Evolutionary conservation across 2,113 vertebrate genomes (phyloP), one percentile per base, ranked within the genome.

Genomic region (Sphaerodactylus townsendi): DNA sequence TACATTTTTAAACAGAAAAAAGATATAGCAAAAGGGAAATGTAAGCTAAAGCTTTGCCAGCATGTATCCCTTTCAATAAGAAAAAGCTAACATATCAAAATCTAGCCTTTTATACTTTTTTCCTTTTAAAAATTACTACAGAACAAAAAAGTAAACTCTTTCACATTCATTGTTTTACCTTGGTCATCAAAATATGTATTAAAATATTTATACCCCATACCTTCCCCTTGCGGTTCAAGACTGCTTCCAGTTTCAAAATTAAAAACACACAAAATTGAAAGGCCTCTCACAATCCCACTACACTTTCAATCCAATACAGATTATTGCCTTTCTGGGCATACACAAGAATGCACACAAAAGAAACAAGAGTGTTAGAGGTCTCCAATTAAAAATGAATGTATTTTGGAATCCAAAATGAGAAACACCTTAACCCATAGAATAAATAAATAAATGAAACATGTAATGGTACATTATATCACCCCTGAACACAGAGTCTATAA

Each of bases 1-100:
- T 13, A 28, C 2, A 81, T 80, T 56, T 79, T 39, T 28, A 69
- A 89, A 88, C 87, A 85, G 72, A 89, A 87, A 87, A 86, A 85
- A 85, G 79, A 69, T 0, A 77, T 3, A 5, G 25, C 48, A 66
- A 86, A 76, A 15, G 46, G 30, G 84, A 91, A 39, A 82, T 37
- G 68, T 90, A 68, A 46, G 79, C 0, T 1, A 33, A 46, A 81
- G 72, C 30, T 59, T 6, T 86, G 76, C n/a, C 8, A 62, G 48
- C 71, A 77, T n/a, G 5, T 39, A 46, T 53, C 79, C 48, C 71
- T 90, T 88, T 85, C 66, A 71, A n/a, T 44, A 41, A 82, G 77
- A 73, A 82, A 84, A 72, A 0, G 15, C 25, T 59, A 46, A 13
- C 10, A 28, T 21, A 50, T 21, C 1, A 8, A 30, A 71, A 74